These are phyloP conservation scores for Drosophila greeni DNA, from an alignment of 2,888 invertebrate genomes.

Conservation along the genomic window DNA sequence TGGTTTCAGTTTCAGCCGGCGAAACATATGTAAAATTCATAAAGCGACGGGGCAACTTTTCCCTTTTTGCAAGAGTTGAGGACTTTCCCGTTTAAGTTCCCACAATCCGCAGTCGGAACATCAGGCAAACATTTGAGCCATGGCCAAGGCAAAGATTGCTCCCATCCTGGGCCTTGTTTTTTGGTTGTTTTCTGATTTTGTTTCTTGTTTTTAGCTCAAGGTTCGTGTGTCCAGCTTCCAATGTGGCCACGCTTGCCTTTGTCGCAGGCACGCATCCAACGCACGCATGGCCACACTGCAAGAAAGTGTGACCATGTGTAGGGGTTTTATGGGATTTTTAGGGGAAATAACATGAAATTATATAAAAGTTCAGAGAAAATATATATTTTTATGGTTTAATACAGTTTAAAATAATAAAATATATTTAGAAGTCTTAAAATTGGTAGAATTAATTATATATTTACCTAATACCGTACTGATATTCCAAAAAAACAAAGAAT, in stretches of 20 bases:
- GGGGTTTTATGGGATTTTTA: too few species aligned
- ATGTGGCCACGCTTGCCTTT: constrained; percentile 6
- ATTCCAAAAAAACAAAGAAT: background rate
- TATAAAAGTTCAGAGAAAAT: background rate
- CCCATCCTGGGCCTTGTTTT: background rate
- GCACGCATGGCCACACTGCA: constrained; percentile 13
- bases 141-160: constrained; percentile 22
- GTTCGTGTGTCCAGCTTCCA: constrained; percentile 7
- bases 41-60: constrained; percentile 33
- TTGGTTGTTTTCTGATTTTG: constrained; percentile 1
- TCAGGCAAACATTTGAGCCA: constrained; percentile 28
- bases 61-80: constrained; percentile 15
- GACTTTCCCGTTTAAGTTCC: constrained; percentile 6
- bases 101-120: constrained; percentile 13
- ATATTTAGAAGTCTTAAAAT: too few species aligned
- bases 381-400: background rate
- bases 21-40: constrained; percentile 50
- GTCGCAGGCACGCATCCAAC: constrained; percentile 8
- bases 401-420: background rate
- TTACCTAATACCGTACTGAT: background rate
- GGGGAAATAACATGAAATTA: background rate
- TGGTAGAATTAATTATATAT: background rate
- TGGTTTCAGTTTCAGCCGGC: constrained; percentile 33
- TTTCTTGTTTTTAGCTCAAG: background rate
- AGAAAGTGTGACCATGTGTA: background rate